Evolutionary conservation across 2,888 invertebrate species (phyloP).

Genomic region (Prionchulus punctatus): DNA sequence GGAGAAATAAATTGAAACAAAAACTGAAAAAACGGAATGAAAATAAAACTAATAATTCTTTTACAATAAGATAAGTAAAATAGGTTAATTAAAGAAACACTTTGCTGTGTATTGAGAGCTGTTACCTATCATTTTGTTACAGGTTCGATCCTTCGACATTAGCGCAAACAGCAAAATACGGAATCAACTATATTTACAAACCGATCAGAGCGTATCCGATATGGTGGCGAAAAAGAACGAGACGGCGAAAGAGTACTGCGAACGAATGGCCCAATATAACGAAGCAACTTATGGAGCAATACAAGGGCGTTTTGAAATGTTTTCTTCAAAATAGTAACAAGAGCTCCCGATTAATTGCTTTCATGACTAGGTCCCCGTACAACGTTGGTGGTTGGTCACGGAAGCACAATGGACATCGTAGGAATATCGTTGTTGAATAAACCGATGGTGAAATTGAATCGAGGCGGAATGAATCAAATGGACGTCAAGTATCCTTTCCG

Average conservation of each 20-base stretch:
- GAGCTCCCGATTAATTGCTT: no score
- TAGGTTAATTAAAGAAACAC: no score
- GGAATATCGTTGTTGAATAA: slow-evolving; percentile 52
- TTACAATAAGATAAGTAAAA: no score
- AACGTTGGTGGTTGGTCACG: slow-evolving; percentile 71
- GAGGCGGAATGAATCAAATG: slow-evolving; percentile 9
- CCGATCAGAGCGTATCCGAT: slow-evolving; percentile 41
- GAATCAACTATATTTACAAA: slow-evolving; percentile 53
- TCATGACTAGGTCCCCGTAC: slow-evolving; percentile 56
- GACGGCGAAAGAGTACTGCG: slow-evolving; percentile 50
- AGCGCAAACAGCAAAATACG: slow-evolving; percentile 51
- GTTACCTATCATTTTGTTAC: no score
- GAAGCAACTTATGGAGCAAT: slow-evolving; percentile 43
- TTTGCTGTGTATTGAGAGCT: no score
- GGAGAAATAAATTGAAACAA: no score
- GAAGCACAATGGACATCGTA: slow-evolving; percentile 66
- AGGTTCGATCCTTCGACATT: no score
- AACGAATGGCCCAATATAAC: slow-evolving; percentile 45
- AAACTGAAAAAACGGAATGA: no score
- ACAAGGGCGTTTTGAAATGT: no score
- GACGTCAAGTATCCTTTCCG: slow-evolving; percentile 14
- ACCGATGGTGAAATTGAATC: slow-evolving; percentile 1
- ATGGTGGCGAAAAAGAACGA: slow-evolving; percentile 36
- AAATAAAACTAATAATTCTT: no score
- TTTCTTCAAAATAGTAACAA: no score